Conservation (phyloP, 2,888 invertebrate species). For the Caenorhabditis doughertyi region DNA sequence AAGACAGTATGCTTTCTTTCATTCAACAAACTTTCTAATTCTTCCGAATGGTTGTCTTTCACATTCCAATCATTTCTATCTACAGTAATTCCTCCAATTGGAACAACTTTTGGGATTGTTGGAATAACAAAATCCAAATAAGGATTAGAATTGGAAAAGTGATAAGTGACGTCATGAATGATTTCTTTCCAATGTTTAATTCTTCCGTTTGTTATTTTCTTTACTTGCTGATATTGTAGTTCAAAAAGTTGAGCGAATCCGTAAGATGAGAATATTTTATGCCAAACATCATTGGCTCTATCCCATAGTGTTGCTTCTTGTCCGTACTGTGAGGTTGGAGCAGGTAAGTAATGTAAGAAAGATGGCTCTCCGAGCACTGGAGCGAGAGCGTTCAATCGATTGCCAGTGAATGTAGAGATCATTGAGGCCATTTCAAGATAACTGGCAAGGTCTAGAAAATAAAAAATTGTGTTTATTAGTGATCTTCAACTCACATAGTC, state of each 20-base stretch:
- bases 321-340: constrained; percentile 32
- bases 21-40: constrained; percentile 21
- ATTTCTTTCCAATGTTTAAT: constrained; percentile 55
- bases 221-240: constrained; percentile 30
- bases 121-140: constrained; percentile 64
- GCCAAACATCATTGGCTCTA: constrained; percentile 51
- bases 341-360: constrained; percentile 49
- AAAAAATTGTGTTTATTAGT: background rate
- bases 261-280: constrained; percentile 24
- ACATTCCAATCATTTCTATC: constrained; percentile 25
- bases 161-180: constrained; percentile 56
- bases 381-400: constrained; percentile 30
- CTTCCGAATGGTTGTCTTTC: constrained; percentile 27
- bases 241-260: constrained; percentile 41
- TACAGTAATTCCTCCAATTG: constrained; percentile 64
- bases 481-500: constrained; percentile 44
- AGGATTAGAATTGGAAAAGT: constrained; percentile 61
- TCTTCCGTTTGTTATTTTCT: constrained; percentile 32
- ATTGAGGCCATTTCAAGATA: constrained; percentile 36
- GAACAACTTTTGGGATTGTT: constrained; percentile 56
- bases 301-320: constrained; percentile 26
- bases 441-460: constrained; percentile 57
- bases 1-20: constrained; percentile 30
- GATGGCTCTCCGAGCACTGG: constrained; percentile 51
- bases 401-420: constrained; percentile 41